phyloP scores from a whole-genome alignment of 2,797 vertebrate species.

The Miichthys miiuy region DNA sequence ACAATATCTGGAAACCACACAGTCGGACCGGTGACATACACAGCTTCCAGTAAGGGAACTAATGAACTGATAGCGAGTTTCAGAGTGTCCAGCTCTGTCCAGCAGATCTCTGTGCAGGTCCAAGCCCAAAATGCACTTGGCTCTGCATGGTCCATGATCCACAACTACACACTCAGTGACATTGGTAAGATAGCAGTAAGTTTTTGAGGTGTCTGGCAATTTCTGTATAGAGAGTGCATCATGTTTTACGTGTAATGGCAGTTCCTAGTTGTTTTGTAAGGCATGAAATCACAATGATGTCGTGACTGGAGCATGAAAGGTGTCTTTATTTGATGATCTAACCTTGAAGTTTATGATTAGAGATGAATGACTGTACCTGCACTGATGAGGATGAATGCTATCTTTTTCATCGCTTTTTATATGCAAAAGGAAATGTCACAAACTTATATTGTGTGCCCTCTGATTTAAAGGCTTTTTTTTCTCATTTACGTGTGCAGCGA shows the following conservation, averaged over 20 bases:
- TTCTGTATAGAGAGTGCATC: neutral
- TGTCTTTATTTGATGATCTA: neutral
- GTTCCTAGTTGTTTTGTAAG: neutral
- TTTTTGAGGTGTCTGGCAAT: neutral
- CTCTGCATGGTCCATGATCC: constrained; percentile 66
- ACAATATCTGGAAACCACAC: constrained; percentile 34
- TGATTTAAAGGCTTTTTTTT: neutral
- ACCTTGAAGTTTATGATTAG: neutral
- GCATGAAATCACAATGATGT: neutral
- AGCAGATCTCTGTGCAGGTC: constrained; percentile 83
- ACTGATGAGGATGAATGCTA: neutral
- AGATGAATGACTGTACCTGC: neutral
- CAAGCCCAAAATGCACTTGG: constrained; percentile 84
- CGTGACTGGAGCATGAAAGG: neutral
- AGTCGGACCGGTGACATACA: accelerated
- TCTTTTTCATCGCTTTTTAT: neutral
- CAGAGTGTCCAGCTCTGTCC: constrained; percentile 47
- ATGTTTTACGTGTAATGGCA: neutral
- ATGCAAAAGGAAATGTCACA: neutral
- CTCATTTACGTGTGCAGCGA: constrained; percentile 76
- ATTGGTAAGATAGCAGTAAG: constrained; percentile 81
- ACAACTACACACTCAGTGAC: constrained; percentile 80
- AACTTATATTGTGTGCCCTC: neutral
- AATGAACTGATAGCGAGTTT: constrained; percentile 62
- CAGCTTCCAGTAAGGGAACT: constrained; percentile 3